Conservation (phyloP, 2,113 vertebrate genomes). For the Halcyon malimbica region DNA sequence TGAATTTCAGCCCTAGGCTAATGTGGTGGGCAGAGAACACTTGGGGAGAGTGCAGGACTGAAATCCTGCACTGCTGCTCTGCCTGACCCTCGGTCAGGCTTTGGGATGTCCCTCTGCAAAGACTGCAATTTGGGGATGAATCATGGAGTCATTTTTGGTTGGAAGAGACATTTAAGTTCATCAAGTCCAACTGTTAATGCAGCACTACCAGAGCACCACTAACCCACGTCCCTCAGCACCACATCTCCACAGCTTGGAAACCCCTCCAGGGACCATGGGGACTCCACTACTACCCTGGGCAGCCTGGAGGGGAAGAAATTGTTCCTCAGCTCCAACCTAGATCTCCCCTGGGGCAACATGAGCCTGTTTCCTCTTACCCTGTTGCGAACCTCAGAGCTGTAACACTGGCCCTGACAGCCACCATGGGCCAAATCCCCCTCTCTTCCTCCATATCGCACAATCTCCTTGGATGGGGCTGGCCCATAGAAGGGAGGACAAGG, state of each 20-base stretch:
- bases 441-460: neutral
- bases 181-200: neutral
- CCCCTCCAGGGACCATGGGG: neutral
- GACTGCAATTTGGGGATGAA: neutral
- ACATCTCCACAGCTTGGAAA: neutral
- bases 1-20: neutral
- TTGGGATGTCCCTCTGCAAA: neutral
- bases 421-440: neutral
- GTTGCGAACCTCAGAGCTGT: accelerated
- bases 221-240: neutral
- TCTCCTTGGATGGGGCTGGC: neutral
- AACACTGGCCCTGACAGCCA: neutral
- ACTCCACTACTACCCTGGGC: too few species aligned
- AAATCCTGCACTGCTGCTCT: neutral
- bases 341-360: neutral
- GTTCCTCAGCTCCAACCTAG: neutral
- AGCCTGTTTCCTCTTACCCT: neutral
- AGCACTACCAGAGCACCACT: neutral
- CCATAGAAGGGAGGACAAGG: neutral
- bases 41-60: accelerated
- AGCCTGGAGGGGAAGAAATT: neutral
- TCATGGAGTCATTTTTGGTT: neutral
- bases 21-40: accelerated
- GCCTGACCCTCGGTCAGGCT: neutral
- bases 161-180: neutral